Evolutionary conservation across 2,113 vertebrate species (phyloP).

Genomic region (Podarcis raffonei): DNA sequence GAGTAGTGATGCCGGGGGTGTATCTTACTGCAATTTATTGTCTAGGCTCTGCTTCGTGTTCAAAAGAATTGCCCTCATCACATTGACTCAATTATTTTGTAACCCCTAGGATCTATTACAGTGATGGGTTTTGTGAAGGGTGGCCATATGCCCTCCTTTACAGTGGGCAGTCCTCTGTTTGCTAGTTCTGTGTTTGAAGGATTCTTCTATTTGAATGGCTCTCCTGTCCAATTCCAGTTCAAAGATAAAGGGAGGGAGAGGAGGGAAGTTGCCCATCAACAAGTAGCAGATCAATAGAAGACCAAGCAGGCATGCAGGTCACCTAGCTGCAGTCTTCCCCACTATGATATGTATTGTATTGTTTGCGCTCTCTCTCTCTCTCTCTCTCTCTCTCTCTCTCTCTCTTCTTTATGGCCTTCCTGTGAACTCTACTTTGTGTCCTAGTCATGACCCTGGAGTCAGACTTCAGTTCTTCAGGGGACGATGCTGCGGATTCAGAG

Average conservation of each 20-base stretch:
- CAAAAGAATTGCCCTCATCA: too few relatives aligned
- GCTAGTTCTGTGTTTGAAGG: too few relatives aligned
- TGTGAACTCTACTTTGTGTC: too few relatives aligned
- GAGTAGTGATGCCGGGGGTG: too few relatives aligned
- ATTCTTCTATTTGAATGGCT: background rate
- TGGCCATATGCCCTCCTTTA: background rate
- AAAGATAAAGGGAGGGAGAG: background rate
- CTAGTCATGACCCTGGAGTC: too few relatives aligned
- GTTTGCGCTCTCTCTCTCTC: background rate
- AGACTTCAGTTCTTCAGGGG: too few relatives aligned
- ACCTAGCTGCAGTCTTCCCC: background rate
- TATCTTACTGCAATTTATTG: too few relatives aligned
- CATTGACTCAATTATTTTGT: too few relatives aligned
- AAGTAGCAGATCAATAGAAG: background rate
- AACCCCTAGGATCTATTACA: background rate
- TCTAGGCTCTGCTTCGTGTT: too few relatives aligned
- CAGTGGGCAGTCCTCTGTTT: background rate
- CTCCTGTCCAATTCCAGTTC: background rate
- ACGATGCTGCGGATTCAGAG: too few relatives aligned
- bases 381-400: background rate
- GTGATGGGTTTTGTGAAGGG: background rate
- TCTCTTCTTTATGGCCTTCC: background rate
- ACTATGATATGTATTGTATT: background rate
- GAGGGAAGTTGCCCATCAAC: background rate
- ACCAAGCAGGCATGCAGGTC: background rate